Evolutionary conservation across 2,888 invertebrate genomes (phyloP), one percentile per base, ranked within the genome.

Genomic region (Desoria tigrina): DNA sequence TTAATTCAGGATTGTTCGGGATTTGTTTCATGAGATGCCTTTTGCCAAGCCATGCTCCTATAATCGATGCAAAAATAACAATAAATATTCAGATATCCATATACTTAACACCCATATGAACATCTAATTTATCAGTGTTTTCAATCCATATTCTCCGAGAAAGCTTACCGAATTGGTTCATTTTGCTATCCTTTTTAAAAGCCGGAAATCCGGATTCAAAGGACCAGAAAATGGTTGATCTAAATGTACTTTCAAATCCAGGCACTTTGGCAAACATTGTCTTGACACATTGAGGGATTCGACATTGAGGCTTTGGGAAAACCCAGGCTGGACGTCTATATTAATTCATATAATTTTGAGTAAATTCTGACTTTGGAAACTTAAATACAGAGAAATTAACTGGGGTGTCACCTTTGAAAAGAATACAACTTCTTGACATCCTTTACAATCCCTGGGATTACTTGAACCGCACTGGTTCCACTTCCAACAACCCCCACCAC

Each of bases 381-480:
- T n/a, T n/a, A n/a, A n/a, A n/a, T n/a, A n/a, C n/a, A n/a, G n/a
- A n/a, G n/a, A n/a, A n/a, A n/a, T n/a, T n/a, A n/a, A n/a, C n/a
- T n/a, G n/a, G n/a, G n/a, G n/a, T n/a, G n/a, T n/a, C n/a, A n/a
- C n/a, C n/a, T 57, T 60, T 73, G 73, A 42, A 66, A 73, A 4
- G 58, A 63, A 6, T 56, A 62, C 16, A 73, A 54, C 24, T 59
- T 59, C 45, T 65, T 58, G 0, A 73, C 73, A 45, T 65, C 42
- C 11, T 54, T 59, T 1, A 56, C 69, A 26, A 73, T 68, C n/a
- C 37, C 53, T 7, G 71, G 71, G 32, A 74, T 67, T 14, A 74
- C 60, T 64, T 74, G 74, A 16, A 72, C 63, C 0, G 72, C 71
- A 39, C 62, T 66, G 2, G 74, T 66, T 14, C 74, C 74, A 37